Evolutionary conservation across 2,888 invertebrate genomes (phyloP).

Genomic region (Acanthosepion pharaonis): DNA sequence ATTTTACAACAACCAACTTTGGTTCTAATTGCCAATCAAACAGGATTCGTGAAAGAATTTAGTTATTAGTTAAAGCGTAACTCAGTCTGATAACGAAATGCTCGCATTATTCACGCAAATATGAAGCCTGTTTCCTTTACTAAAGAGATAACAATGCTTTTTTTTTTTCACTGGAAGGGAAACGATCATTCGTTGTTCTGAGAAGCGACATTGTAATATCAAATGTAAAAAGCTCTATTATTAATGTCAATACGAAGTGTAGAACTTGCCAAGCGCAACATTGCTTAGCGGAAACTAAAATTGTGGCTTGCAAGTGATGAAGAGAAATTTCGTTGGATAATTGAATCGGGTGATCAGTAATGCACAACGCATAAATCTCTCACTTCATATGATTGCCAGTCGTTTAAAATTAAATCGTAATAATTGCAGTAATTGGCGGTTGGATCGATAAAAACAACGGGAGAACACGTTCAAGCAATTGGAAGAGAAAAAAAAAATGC

Average conservation of each 20-base stretch:
- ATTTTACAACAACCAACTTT: no score
- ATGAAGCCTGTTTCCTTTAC: no score
- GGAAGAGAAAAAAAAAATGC: neutral
- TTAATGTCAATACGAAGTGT: neutral
- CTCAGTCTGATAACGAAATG: no score
- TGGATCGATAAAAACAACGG: neutral
- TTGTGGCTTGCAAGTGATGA: neutral
- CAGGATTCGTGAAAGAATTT: no score
- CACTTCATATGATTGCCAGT: neutral
- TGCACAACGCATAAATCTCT: neutral
- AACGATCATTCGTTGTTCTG: no score
- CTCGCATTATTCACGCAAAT: no score
- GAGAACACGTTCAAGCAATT: neutral
- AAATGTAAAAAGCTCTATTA: neutral
- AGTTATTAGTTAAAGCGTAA: no score
- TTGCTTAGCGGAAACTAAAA: neutral
- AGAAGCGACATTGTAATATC: neutral
- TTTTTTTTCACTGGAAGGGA: no score
- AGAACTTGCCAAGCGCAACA: neutral
- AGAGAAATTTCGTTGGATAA: slow-evolving; percentile 1
- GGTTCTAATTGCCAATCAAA: no score
- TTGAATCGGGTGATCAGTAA: neutral
- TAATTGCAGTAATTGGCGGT: neutral
- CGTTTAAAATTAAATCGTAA: neutral
- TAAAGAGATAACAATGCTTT: no score